Evolutionary conservation across 2,797 vertebrate species (phyloP), one percentile per base, ranked within the genome.

Genomic region (Aeoliscus strigatus): DNA sequence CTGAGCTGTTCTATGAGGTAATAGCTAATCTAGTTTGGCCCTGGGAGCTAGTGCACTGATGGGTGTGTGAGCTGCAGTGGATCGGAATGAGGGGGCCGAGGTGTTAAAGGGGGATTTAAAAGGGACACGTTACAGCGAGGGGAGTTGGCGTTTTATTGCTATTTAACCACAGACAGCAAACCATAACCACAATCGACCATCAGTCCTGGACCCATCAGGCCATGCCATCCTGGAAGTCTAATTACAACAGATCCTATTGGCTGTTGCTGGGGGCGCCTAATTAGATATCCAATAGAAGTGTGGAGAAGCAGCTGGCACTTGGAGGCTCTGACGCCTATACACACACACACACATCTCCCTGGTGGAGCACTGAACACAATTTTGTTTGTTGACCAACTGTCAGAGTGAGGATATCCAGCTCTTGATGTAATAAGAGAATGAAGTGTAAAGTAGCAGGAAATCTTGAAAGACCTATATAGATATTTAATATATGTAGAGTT

Each of bases 191-290:
- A 55, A 69, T 76, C 71, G 70, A 70, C 56, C 46, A 55, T 53
- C 34, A 66, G 44, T 70, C 41, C 43, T 57, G 40, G 66, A 70
- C 43, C 53, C 46, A 67, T 30, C 62, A 63, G 58, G 51, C 64
- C 53, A 47, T 13, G 39, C 49, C 45, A 75, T 64, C 69, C 53
- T 63, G 52, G 53, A 67, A 49, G 43, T 55, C 64, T 82, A 86
- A 89, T 85, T 83, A 81, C 75, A 74, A 60, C 50, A 56, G 39
- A 66, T 70, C 63, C 61, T 76, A 72, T 70, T 73, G 73, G 66
- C 59, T 44, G 53, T 47, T 55, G 78, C 75, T 47, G 4, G 9
- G 48, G 66, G 77, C 56, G 32, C 54, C 73, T 84, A 73, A 86
- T 84, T 78, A 84, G 59, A 62, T 58, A 65, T 66, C 69, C 57